Conservation (phyloP, 64 coral and sea anemone species). For the Actinia equina region DNA sequence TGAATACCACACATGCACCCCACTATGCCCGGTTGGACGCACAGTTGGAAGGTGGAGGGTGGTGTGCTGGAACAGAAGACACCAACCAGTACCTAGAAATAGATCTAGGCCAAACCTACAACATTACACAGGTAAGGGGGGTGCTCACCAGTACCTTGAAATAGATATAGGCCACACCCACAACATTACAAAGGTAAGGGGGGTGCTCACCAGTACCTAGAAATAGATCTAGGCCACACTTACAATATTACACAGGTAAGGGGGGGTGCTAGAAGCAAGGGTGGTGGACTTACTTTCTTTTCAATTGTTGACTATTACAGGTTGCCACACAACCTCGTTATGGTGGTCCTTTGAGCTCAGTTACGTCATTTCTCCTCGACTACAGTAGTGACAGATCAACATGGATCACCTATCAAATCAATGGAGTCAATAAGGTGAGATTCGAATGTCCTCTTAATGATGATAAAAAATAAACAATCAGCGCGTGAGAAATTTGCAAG, state of each 20-base stretch:
- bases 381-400: background rate
- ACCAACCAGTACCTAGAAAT: conserved; percentile 46
- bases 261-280: too few species aligned
- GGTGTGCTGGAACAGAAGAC: conserved; percentile 54
- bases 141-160: too few species aligned
- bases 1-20: background rate
- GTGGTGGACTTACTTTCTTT: too few species aligned
- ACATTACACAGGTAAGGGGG: too few species aligned
- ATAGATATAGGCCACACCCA: too few species aligned
- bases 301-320: background rate
- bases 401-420: background rate
- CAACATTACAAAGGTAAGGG: too few species aligned
- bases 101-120: conserved; percentile 40
- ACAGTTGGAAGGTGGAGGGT: conserved; percentile 32
- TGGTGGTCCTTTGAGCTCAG: background rate
- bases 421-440: background rate
- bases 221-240: too few species aligned
- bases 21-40: conserved; percentile 41
- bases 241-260: too few species aligned
- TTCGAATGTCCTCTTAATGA: too few species aligned
- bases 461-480: background rate
- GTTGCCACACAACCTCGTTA: background rate
- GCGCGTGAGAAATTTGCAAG: too few species aligned
- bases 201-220: too few species aligned
- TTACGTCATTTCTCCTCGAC: background rate